Evolutionary conservation across 2,888 invertebrate species (phyloP).

Genomic region (Bibio marci): DNA sequence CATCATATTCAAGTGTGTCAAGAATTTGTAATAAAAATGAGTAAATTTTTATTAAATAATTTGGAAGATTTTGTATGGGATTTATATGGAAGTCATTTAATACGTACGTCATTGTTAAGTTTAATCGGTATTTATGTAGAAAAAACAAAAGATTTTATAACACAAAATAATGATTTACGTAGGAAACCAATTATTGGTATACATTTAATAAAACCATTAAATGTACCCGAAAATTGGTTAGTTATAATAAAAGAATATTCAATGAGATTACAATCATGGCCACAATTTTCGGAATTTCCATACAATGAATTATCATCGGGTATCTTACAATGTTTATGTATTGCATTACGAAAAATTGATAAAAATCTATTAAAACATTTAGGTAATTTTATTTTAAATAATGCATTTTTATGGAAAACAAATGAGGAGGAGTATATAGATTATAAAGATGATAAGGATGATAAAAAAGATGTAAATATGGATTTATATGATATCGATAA

Average conservation of each 20-base stretch:
- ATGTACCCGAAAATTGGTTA: slow-evolving; percentile 39
- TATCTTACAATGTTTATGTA: slow-evolving; percentile 40
- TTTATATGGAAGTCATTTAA: slow-evolving; percentile 55
- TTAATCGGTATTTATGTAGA: slow-evolving; percentile 44
- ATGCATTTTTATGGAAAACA: slow-evolving; percentile 21
- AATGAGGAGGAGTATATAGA: slow-evolving; percentile 9
- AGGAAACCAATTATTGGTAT: too few relatives aligned
- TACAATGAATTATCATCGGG: slow-evolving; percentile 53
- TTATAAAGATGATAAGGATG: slow-evolving; percentile 14
- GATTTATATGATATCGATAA: neutral
- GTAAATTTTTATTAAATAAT: slow-evolving; percentile 65
- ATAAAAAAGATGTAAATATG: slow-evolving; percentile 10
- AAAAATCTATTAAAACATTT: slow-evolving; percentile 42
- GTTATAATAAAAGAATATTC: slow-evolving; percentile 47
- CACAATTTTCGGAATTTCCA: slow-evolving; percentile 58
- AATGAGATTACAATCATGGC: slow-evolving; percentile 48
- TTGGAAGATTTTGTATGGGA: slow-evolving; percentile 72
- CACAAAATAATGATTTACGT: too few relatives aligned
- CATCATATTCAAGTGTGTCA: slow-evolving; percentile 39
- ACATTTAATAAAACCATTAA: slow-evolving; percentile 20
- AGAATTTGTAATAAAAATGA: slow-evolving; percentile 48
- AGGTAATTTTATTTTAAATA: slow-evolving; percentile 42
- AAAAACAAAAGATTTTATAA: slow-evolving; percentile 27
- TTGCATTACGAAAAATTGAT: slow-evolving; percentile 40
- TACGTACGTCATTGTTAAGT: slow-evolving; percentile 53